These are phyloP conservation scores for Montipora efflorescens DNA, from an alignment of 64 coral and sea anemone species.

Conservation along the genomic window DNA sequence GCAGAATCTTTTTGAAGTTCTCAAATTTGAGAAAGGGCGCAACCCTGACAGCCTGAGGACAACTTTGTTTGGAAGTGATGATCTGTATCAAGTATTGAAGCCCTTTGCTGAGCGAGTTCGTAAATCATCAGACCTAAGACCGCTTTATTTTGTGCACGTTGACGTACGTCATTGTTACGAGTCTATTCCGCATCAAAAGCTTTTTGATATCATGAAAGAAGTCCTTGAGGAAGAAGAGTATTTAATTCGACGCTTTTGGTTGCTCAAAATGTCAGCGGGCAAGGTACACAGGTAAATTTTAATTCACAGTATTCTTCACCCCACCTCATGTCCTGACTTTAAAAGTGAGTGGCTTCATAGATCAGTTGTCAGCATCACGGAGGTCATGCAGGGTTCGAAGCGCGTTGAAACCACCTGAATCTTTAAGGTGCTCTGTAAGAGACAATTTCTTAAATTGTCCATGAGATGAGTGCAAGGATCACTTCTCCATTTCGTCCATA, in stretches of 20 bases:
- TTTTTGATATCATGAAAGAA: slow-evolving; percentile 76
- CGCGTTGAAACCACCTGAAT: too few relatives aligned
- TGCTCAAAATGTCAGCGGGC: slow-evolving; percentile 10
- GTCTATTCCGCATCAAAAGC: slow-evolving; percentile 74
- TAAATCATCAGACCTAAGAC: slow-evolving; percentile 13
- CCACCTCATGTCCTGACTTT: too few relatives aligned
- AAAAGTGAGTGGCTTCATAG: too few relatives aligned
- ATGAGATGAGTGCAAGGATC: too few relatives aligned
- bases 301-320: too few relatives aligned
- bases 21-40: slow-evolving; percentile 67
- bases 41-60: slow-evolving; percentile 37
- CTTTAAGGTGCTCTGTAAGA: too few relatives aligned
- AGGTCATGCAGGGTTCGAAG: too few relatives aligned
- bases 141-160: slow-evolving; percentile 74
- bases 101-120: slow-evolving; percentile 42
- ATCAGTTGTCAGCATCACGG: too few relatives aligned
- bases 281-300: slow-evolving; percentile 51
- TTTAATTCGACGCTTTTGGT: slow-evolving; percentile 64
- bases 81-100: slow-evolving; percentile 64
- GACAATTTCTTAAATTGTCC: too few relatives aligned
- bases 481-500: too few relatives aligned
- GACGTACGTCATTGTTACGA: slow-evolving; percentile 88
- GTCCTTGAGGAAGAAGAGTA: slow-evolving; percentile 86
- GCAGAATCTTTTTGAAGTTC: slow-evolving; percentile 75
- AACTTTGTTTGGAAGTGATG: slow-evolving; percentile 79